These are phyloP conservation scores for Coelopa frigida DNA, from an alignment of 1,140 invertebrate genomes.

Conservation along the genomic window DNA sequence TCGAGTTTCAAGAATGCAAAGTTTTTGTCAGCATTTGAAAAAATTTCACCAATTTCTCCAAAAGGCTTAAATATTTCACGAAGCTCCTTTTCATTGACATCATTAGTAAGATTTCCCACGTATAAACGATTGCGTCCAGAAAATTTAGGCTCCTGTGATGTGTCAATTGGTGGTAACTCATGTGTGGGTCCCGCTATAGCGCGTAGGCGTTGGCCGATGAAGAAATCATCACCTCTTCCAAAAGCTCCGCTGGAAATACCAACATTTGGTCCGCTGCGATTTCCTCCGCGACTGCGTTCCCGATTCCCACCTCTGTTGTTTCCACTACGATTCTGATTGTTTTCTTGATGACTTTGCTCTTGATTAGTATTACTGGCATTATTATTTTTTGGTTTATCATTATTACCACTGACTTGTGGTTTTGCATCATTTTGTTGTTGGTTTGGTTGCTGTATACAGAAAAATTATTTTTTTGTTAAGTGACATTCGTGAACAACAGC, in stretches of 20 bases:
- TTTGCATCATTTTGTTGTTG: neutral
- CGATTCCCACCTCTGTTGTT: neutral
- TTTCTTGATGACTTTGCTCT: slow-evolving; percentile 1
- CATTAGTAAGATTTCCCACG: slow-evolving; percentile 85
- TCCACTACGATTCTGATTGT: no score
- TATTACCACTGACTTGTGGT: neutral
- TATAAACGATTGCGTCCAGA: slow-evolving; percentile 87
- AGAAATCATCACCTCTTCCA: slow-evolving; percentile 51
- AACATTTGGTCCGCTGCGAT: slow-evolving; percentile 19
- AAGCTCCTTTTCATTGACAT: slow-evolving; percentile 83
- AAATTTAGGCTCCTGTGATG: slow-evolving; percentile 71
- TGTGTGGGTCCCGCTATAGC: slow-evolving; percentile 67
- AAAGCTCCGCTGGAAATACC: slow-evolving; percentile 37
- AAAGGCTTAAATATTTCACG: slow-evolving; percentile 72
- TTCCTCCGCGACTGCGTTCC: slow-evolving; percentile 10
- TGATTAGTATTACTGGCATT: slow-evolving; percentile 6
- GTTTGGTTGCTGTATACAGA: no score
- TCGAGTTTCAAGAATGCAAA: slow-evolving; percentile 98
- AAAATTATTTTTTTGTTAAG: no score
- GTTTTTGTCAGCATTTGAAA: slow-evolving; percentile 91
- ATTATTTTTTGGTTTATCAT: slow-evolving; percentile 1
- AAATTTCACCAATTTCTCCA: slow-evolving; percentile 86
- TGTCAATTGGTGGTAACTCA: slow-evolving; percentile 62
- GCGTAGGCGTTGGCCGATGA: slow-evolving; percentile 62
- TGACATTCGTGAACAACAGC: no score